Evolutionary conservation across 2,888 invertebrate genomes (phyloP).

Genomic region (Lepidonotus clava): DNA sequence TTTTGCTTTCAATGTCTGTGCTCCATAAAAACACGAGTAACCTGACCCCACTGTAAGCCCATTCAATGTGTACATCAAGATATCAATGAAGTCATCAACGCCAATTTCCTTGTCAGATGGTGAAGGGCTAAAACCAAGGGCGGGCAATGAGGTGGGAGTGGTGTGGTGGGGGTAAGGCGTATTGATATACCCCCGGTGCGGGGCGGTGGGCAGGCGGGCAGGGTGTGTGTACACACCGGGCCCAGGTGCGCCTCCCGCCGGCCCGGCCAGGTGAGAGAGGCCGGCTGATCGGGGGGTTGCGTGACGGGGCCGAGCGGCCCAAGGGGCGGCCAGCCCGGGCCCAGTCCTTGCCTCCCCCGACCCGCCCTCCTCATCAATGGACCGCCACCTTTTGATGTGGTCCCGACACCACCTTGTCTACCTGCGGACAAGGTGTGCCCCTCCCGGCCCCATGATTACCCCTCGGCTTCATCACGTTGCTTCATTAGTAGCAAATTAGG

Average conservation of each 20-base stretch:
- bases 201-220: not conserved
- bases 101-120: not conserved
- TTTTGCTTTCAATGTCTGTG: too few relatives aligned
- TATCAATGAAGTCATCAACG: slow-evolving; percentile 22
- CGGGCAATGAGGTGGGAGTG: not conserved
- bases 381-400: slow-evolving; percentile 10
- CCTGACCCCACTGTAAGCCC: not conserved
- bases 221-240: not conserved
- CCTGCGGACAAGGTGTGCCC: slow-evolving; percentile 5
- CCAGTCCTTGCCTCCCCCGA: not conserved
- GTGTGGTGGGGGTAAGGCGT: not conserved
- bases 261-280: slow-evolving; percentile 24
- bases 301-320: not conserved
- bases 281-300: not conserved
- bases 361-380: not conserved
- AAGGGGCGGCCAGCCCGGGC: not conserved
- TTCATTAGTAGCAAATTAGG: slow-evolving; percentile 17
- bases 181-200: not conserved
- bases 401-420: not conserved
- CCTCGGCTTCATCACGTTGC: not conserved
- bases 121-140: not conserved
- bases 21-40: not conserved
- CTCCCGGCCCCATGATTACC: not conserved
- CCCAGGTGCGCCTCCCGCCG: not conserved
- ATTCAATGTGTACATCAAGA: too few relatives aligned